Evolutionary conservation across 2,888 invertebrate species (phyloP), one percentile per base, ranked within the genome.

Genomic region (Thalpophila matura): DNA sequence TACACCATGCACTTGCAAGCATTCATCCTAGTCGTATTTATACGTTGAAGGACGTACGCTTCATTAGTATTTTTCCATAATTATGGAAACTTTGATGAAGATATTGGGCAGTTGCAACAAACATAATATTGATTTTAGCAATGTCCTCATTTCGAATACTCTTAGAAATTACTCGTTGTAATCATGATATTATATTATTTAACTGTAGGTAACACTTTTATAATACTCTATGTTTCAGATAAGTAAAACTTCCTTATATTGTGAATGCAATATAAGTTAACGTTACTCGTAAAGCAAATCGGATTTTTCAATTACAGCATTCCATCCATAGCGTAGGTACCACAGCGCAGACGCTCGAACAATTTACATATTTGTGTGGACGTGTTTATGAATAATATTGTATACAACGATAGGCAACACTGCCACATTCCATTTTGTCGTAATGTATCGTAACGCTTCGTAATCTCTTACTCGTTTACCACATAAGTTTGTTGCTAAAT

Each of bases 301-400:
- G 71, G 59, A 73, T 67, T 74, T 56, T 78, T 79, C 69, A 72
- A 79, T 77, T 77, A 76, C 78, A 74, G 85, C 86, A 89, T 89
- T 90, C 89, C 89, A 89, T 89, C 90, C 87, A 87, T 81, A 82
- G 78, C 59, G 69, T 77, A 75, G 66, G 77, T 73, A 63, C 54
- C 27, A n/a, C n/a, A 67, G 50, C 54, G 71, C 68, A 77, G 43
- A 70, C 40, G 68, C 65, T 61, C 57, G 65, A 75, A 66, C 54
- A 55, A 68, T 71, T 70, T 60, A 56, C 68, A 57, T 55, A 49
- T 64, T 67, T 45, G 62, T 74, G 66, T 72, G 64, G 49, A 63
- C 56, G 51, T 61, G 55, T 79, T 61, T 69, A 64, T 37, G 54
- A 55, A 64, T 72, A 65, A 47, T 59, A 72, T 74, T 71, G 29